phyloP scores from a whole-genome alignment of 2,888 invertebrate species.

The Adineta ricciae region DNA sequence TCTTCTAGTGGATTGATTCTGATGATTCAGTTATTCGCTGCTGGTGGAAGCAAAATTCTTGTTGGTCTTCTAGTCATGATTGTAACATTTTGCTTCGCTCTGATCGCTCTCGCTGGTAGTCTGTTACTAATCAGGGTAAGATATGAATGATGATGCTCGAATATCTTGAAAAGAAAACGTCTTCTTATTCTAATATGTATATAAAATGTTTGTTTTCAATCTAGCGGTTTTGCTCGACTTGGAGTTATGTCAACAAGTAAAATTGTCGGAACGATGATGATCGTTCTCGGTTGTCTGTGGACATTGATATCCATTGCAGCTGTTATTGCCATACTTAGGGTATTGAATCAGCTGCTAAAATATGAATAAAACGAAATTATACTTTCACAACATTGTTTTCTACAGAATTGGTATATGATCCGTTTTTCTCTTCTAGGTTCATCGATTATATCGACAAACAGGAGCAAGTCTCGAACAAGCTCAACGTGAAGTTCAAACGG shows the following conservation, averaged over 20 bases:
- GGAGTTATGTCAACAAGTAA: neutral
- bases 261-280: neutral
- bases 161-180: neutral
- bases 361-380: neutral
- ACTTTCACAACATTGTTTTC: too few relatives aligned
- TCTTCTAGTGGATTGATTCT: conserved; percentile 48
- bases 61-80: conserved; percentile 51
- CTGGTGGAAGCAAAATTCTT: conserved; percentile 40
- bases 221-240: neutral
- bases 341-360: neutral
- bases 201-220: neutral
- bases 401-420: too few relatives aligned
- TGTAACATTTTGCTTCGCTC: conserved; percentile 49
- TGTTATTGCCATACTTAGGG: neutral
- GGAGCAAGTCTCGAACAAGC: conserved; percentile 95
- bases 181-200: neutral
- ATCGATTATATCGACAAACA: conserved; percentile 84
- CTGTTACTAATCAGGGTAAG: conserved; percentile 50
- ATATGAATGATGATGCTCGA: neutral
- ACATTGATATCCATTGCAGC: neutral
- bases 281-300: neutral
- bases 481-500: conserved; percentile 71
- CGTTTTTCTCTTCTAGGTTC: conserved; percentile 63
- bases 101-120: conserved; percentile 48
- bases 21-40: conserved; percentile 43